Percentiles rank a stretch among this genome's conserved stretches.
These are phyloP conservation scores for Poecilia wingei DNA, from an alignment of 2,797 vertebrate species.

Conservation along the genomic window DNA sequence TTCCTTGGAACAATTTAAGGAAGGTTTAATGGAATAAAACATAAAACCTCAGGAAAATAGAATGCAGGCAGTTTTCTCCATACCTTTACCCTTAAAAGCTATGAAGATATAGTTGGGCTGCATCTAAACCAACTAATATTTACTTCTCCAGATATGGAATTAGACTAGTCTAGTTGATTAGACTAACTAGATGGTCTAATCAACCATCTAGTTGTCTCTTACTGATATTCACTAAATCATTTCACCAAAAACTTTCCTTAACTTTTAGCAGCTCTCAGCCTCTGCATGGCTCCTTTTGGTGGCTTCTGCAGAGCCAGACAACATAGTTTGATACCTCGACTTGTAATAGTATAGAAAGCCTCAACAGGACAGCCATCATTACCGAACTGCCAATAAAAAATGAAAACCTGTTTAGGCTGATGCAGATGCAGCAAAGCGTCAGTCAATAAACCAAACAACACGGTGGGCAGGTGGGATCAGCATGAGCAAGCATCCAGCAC, in stretches of 20 bases:
- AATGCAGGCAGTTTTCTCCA: not conserved
- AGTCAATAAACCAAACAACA: conserved; percentile 82
- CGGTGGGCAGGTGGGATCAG: conserved; percentile 45
- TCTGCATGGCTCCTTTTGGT: conserved; percentile 33
- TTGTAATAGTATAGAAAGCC: conserved; percentile 78
- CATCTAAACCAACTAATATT: not conserved
- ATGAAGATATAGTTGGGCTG: not conserved
- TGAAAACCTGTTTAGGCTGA: conserved; percentile 77
- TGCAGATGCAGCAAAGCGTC: conserved; percentile 55
- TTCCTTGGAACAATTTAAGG: not conserved
- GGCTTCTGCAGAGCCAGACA: conserved; percentile 71
- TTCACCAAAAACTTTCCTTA: not conserved
- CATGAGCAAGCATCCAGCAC: conserved; percentile 43
- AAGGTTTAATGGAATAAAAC: not conserved
- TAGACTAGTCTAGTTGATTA: too few relatives aligned
- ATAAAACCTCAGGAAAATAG: not conserved
- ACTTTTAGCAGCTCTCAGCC: conserved; percentile 31
- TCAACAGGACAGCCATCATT: conserved; percentile 60
- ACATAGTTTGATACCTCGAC: conserved; percentile 58
- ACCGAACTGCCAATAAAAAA: conserved; percentile 77
- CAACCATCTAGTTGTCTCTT: not conserved
- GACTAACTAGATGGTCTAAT: not conserved
- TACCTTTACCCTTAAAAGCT: not conserved
- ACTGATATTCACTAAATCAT: conserved; percentile 7
- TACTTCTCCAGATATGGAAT: not conserved